Evolutionary conservation across 2,113 vertebrate species (phyloP), one percentile per base, ranked within the genome.

Genomic region (Scalopus aquaticus): DNA sequence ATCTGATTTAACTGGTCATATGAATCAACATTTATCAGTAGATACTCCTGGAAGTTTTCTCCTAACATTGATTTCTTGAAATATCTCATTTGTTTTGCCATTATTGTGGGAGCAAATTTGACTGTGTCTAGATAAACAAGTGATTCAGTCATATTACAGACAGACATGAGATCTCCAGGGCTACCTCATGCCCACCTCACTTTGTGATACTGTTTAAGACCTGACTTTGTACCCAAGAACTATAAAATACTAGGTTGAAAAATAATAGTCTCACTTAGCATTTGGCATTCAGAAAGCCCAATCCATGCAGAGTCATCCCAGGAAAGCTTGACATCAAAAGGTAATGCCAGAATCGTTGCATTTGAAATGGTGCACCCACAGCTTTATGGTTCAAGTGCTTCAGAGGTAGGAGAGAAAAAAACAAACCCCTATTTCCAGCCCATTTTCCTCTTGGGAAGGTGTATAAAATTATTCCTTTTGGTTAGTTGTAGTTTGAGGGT

Each of bases 1-100:
- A 90, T 89, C 22, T 81, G 62, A 96, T 95, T 87, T 90, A 89
- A 84, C 54, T 67, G 80, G 60, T 58, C 26, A 73, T 39, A 51
- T 44, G 17, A 69, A 24, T 65, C 65, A 81, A 26, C 51, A 54
- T 56, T 58, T 79, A 26, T 83, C 22, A 74, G 9, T 76, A 88
- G 10, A 91, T 32, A 60, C 6, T 26, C 22, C 56, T 65, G 17
- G 3, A 70, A 51, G 30, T 67, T 86, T 72, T 89, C 58, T 4
- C 35, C 74, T 82, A 78, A 83, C 11, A 30, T 78, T 65, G 82
- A 35, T 54, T 80, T 60, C 42, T 62, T 26, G 3, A 88, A 51
- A 24, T 90, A 84, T 60, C 80, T 91, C 9, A 22, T 51, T 90
- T 79, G 9, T 73, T 76, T 87, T 90, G 20, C 46, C 72, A 54